These are phyloP conservation scores for Symphodus melops DNA, from an alignment of 2,113 vertebrate genomes.

Conservation along the genomic window DNA sequence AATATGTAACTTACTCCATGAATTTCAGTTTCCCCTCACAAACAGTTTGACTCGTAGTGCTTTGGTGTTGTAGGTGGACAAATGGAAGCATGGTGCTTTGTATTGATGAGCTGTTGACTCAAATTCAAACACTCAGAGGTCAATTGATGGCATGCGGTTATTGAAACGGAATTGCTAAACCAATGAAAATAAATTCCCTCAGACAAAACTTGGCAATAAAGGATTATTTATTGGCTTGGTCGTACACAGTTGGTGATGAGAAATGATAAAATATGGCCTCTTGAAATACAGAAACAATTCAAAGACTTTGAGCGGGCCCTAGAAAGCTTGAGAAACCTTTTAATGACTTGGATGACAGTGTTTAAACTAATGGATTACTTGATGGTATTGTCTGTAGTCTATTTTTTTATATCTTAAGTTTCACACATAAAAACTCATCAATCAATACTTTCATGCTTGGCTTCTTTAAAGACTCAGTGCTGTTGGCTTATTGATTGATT, in stretches of 20 bases:
- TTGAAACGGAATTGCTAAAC: background rate
- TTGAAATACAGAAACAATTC: background rate
- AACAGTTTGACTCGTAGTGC: no score
- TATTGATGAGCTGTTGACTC: no score
- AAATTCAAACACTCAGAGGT: no score
- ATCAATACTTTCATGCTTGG: constrained; percentile 16
- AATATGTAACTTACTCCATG: no score
- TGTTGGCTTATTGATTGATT: constrained; percentile 6
- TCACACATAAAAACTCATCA: constrained; percentile 16
- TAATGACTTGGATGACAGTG: background rate
- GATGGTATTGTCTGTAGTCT: background rate
- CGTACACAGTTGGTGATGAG: background rate
- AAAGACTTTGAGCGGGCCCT: background rate
- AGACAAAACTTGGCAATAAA: background rate
- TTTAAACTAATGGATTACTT: background rate
- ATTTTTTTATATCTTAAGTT: background rate
- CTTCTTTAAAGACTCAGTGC: constrained; percentile 2
- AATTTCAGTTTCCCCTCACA: no score
- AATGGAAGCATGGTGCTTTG: no score
- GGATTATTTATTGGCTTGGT: no score
- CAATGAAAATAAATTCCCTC: background rate
- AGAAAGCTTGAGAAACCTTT: background rate
- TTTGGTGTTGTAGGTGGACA: no score
- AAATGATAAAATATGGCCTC: background rate
- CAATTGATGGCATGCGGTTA: no score